Evolutionary conservation across 2,113 vertebrate genomes (phyloP), one percentile per base, ranked within the genome.

Genomic region (Eleginops maclovinus): DNA sequence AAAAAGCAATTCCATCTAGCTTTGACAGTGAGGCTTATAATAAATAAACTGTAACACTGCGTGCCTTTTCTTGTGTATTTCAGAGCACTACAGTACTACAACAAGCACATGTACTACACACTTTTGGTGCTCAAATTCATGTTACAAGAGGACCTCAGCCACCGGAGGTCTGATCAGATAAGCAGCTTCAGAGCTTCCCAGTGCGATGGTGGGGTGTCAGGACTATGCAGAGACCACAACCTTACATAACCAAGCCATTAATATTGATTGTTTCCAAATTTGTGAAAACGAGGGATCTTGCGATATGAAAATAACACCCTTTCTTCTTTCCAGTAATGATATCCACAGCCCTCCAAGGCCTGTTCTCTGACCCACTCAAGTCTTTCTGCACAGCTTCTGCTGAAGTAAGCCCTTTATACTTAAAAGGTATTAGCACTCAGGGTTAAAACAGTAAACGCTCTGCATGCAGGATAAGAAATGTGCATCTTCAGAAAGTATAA

Each of bases 201-300:
- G 26, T 58, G 58, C 55, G 70, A 47, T 19, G 44, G 72, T 22
- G 50, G 74, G 49, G 60, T 78, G 75, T 71, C 44, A 56, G 51
- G 79, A 80, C 79, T 85, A 74, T 71, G 62, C 82, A 83, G 71
- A 87, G 79, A 84, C 61, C 72, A 55, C 87, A 77, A 77, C 81
- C 89, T 92, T 90, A 87, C 79, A 81, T 89, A 93, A 93, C 85
- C 82, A 73, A 72, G 74, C 75, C 81, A 91, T 94, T 91, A 91
- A 90, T 92, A 93, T 93, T 87, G 83, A 94, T 91, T 87, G 81
- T 88, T 89, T 87, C 85, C 82, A 89, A 92, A 92, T 87, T 81
- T 92, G 74, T 74, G 31, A 16, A 88, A 77, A 66, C 24, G 58
- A 75, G 71, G 70, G 75, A 86, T 88, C 80, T 78, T 66, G 53